A percentile compares a stretch with the other conserved stretches of the same genome.
Conservation (phyloP, 1,140 invertebrate genomes). For the Papilio helenus region DNA sequence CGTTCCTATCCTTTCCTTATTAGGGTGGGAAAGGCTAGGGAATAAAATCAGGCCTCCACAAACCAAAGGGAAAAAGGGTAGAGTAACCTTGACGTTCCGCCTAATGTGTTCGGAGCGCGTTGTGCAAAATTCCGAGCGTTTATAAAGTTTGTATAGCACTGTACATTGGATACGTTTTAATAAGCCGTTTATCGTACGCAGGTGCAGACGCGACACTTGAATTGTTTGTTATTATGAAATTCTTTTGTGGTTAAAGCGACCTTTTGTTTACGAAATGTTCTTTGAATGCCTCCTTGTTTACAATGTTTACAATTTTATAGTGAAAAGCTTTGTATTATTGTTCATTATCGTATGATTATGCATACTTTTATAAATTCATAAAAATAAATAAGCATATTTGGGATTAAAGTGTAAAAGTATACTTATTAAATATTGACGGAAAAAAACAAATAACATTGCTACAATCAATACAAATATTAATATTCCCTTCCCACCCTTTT, state of each 20-base stretch:
- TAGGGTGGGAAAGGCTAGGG: too few relatives aligned
- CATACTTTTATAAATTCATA: not conserved
- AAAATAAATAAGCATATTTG: not conserved
- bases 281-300: not conserved
- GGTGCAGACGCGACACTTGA: constrained; percentile 14
- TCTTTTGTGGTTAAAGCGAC: not conserved
- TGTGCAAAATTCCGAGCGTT: not conserved
- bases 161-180: constrained; percentile 6
- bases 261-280: constrained; percentile 12
- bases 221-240: constrained; percentile 38
- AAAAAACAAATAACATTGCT: too few relatives aligned
- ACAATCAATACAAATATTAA: too few relatives aligned
- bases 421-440: too few relatives aligned
- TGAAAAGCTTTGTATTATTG: not conserved
- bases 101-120: not conserved
- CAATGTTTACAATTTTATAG: not conserved
- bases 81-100: not conserved
- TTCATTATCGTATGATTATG: not conserved
- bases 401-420: too few relatives aligned
- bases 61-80: too few relatives aligned
- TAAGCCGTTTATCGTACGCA: constrained; percentile 11
- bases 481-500: too few relatives aligned
- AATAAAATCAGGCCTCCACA: too few relatives aligned
- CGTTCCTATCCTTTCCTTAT: too few relatives aligned
- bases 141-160: not conserved